Percentiles rank a stretch among this genome's conserved stretches.
Conservation (phyloP, 35 echinoderm and acorn worm genomes). For the Acanthaster planci region DNA sequence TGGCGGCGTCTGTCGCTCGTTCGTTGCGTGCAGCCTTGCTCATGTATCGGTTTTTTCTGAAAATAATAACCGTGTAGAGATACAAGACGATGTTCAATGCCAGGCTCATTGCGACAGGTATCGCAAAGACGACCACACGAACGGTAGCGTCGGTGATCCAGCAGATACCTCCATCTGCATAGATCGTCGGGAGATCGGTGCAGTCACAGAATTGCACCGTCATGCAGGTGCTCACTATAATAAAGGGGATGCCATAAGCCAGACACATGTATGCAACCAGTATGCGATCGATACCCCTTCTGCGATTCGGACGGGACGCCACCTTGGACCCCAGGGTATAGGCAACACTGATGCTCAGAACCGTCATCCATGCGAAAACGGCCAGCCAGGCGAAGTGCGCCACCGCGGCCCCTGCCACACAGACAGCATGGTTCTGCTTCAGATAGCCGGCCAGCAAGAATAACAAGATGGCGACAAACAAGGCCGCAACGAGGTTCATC, state of each 20-base stretch:
- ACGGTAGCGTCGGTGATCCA: conserved; percentile 17
- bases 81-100: background rate
- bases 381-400: conserved; percentile 39
- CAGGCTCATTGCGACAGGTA: conserved; percentile 21
- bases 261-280: conserved; percentile 21
- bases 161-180: conserved; percentile 5
- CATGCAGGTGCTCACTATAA: conserved; percentile 16
- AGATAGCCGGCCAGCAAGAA: conserved; percentile 7
- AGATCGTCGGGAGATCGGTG: background rate
- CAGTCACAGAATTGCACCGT: conserved; percentile 43
- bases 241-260: conserved; percentile 6
- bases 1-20: background rate
- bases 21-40: conserved; percentile 5
- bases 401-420: conserved; percentile 8
- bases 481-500: conserved; percentile 39
- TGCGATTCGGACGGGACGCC: background rate
- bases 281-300: background rate
- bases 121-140: conserved; percentile 11
- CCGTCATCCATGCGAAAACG: conserved; percentile 50
- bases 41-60: background rate
- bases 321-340: conserved; percentile 7
- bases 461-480: conserved; percentile 6
- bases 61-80: background rate
- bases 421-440: background rate
- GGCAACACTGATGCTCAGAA: conserved; percentile 27